phyloP scores from a whole-genome alignment of 2,888 invertebrate genomes.

The Hemaris fuciformis region DNA sequence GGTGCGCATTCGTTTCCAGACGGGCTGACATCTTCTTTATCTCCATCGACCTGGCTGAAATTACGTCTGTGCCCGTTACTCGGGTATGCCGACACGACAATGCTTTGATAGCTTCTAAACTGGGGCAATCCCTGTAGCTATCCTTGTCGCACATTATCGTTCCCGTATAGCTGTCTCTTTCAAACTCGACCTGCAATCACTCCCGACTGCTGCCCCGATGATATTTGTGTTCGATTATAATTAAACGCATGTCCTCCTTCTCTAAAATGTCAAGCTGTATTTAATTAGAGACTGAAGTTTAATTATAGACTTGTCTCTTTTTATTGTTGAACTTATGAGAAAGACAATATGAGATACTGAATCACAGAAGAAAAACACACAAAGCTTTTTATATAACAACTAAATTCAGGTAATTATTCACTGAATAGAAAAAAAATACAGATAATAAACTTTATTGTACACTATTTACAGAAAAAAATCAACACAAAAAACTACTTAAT shows the following conservation, averaged over 20 bases:
- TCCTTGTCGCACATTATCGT: slow-evolving; percentile 52
- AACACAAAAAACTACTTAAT: too few species aligned
- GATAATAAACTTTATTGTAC: too few species aligned
- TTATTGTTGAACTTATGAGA: slow-evolving; percentile 25
- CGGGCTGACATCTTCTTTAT: slow-evolving; percentile 45
- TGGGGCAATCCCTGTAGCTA: slow-evolving; percentile 68
- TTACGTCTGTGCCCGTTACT: slow-evolving; percentile 50
- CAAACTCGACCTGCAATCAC: slow-evolving; percentile 58
- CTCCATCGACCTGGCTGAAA: slow-evolving; percentile 39
- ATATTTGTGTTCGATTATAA: slow-evolving; percentile 79
- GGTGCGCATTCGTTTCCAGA: slow-evolving; percentile 40
- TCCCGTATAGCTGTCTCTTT: slow-evolving; percentile 9
- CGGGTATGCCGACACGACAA: slow-evolving; percentile 55
- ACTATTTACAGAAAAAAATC: too few species aligned
- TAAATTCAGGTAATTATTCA: too few species aligned
- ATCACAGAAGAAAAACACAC: not conserved
- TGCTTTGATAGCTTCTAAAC: slow-evolving; percentile 67
- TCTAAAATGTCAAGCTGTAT: slow-evolving; percentile 79
- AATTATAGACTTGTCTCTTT: slow-evolving; percentile 47
- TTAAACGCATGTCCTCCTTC: slow-evolving; percentile 78
- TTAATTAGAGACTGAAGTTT: slow-evolving; percentile 66
- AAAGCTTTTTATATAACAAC: too few species aligned
- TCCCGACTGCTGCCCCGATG: slow-evolving; percentile 74
- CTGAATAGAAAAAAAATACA: not conserved
- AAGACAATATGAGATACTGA: slow-evolving; percentile 10